Conservation (phyloP, 2,113 vertebrate species). For the Callipepla californica region DNA sequence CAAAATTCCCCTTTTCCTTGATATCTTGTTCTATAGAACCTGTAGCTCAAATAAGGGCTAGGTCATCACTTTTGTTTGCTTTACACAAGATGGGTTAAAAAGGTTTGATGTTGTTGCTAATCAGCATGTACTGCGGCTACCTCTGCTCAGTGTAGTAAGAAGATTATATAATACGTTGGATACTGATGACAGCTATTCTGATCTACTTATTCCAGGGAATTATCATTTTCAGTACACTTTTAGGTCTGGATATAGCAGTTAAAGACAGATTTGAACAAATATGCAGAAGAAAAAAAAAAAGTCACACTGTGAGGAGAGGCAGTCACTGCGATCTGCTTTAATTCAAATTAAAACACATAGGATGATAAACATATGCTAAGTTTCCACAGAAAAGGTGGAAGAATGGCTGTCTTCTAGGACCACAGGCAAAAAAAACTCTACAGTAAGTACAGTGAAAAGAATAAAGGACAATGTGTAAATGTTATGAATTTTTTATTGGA, state of each 20-base stretch:
- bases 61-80: no score
- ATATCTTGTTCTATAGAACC: no score
- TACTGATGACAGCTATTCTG: background rate
- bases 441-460: background rate
- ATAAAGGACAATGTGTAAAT: background rate
- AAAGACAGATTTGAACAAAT: background rate
- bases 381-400: background rate
- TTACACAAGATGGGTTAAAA: background rate
- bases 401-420: background rate
- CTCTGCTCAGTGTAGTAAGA: background rate
- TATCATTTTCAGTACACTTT: fast-evolving
- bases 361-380: background rate
- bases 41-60: no score
- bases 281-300: background rate
- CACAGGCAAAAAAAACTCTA: background rate
- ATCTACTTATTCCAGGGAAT: background rate
- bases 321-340: background rate
- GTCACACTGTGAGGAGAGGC: background rate
- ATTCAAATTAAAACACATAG: background rate
- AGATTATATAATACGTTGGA: background rate
- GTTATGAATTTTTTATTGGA: background rate
- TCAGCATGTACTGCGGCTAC: background rate
- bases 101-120: background rate
- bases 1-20: no score
- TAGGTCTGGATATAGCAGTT: background rate